Percentiles rank a stretch among this genome's conserved stretches.
phyloP scores from a whole-genome alignment of 2,797 vertebrate genomes.

The Linurgus olivaceus region DNA sequence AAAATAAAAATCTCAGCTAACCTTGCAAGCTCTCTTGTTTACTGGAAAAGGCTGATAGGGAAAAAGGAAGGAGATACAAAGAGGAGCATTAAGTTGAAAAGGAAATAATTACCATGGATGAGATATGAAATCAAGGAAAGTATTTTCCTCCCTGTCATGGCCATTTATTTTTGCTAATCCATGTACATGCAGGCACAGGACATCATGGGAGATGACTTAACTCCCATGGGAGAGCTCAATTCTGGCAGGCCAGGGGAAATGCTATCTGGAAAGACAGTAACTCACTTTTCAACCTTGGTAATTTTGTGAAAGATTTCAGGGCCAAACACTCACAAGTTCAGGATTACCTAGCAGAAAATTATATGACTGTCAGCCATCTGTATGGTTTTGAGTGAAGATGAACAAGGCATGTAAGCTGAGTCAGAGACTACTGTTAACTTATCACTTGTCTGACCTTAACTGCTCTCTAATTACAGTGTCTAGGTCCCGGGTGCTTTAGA shows the following conservation, averaged over 20 bases:
- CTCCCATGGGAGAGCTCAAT: rapidly evolving
- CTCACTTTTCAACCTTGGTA: not conserved
- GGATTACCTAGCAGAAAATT: not conserved
- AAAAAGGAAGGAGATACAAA: not conserved
- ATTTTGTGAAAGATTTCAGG: not conserved
- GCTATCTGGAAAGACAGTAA: not conserved
- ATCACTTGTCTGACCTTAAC: constrained; percentile 6
- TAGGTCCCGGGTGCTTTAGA: not conserved
- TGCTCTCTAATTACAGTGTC: not conserved
- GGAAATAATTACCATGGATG: constrained; percentile 59
- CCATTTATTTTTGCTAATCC: constrained; percentile 51
- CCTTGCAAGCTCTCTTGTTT: not conserved
- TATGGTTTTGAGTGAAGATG: not conserved
- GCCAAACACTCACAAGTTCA: not conserved
- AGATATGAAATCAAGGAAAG: constrained; percentile 49
- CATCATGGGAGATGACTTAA: not conserved
- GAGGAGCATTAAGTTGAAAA: constrained; percentile 22
- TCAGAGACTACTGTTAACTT: not conserved
- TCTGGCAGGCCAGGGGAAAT: not conserved
- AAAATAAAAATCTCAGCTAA: not conserved
- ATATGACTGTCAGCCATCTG: not conserved
- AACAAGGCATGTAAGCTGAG: not conserved
- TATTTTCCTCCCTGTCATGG: constrained; percentile 55
- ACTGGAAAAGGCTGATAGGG: not conserved
- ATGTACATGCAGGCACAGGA: no score